Conservation (phyloP, 2,113 vertebrate genomes). For the Bubo blakistoni region DNA sequence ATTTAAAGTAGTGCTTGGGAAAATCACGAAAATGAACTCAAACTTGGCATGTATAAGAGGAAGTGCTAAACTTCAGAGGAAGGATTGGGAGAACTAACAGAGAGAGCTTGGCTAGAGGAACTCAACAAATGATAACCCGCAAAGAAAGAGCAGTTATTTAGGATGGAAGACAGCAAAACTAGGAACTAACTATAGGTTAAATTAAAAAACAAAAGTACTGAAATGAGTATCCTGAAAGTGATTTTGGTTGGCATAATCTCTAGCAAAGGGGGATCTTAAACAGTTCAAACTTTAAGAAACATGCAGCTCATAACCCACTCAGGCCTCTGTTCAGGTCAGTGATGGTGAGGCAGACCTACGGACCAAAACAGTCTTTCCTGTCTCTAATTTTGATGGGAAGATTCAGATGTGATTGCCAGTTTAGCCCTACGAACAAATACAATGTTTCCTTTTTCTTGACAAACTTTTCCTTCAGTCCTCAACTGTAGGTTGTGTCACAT, state of each 20-base stretch:
- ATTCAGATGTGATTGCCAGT: not conserved
- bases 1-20: slow-evolving; percentile 50
- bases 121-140: not conserved
- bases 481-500: not conserved
- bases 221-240: not conserved
- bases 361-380: not conserved
- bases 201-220: not conserved
- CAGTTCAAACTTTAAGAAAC: not conserved
- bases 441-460: not conserved
- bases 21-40: slow-evolving; percentile 48
- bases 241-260: not conserved
- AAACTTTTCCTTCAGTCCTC: not conserved
- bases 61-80: slow-evolving; percentile 47
- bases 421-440: not conserved
- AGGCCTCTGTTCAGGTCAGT: not conserved
- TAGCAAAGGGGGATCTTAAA: not conserved
- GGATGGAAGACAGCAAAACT: not conserved
- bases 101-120: not conserved
- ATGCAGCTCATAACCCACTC: not conserved
- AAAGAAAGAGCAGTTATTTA: slow-evolving; percentile 11
- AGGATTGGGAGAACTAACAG: not conserved
- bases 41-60: slow-evolving; percentile 33
- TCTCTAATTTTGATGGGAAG: not conserved
- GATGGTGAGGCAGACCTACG: not conserved
- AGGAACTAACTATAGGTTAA: not conserved